A percentile compares a stretch with the other conserved stretches of the same genome.
Conservation (phyloP, 2,113 vertebrate species). For the Silurus glanis region DNA sequence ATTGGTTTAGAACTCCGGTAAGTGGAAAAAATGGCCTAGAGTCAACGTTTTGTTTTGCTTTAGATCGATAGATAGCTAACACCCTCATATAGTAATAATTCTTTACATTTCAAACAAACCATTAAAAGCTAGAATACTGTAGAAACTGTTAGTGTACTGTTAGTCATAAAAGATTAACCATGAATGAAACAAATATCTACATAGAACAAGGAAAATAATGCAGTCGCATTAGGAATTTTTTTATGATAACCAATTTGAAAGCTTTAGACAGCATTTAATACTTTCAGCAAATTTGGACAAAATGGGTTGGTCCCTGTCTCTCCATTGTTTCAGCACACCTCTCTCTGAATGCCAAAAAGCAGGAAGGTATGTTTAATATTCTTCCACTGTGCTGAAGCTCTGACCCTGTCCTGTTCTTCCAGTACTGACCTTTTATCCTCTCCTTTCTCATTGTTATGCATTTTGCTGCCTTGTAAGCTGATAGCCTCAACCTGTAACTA, state of each 20-base stretch:
- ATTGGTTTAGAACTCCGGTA: not conserved
- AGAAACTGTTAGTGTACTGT: no score
- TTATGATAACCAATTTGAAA: not conserved
- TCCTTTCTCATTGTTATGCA: not conserved
- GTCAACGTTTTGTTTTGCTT: not conserved
- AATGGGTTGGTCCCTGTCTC: not conserved
- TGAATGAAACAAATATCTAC: no score
- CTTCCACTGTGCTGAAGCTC: not conserved
- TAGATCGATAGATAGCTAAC: not conserved
- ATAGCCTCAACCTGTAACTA: conserved; percentile 4
- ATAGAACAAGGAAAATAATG: no score
- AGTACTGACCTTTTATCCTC: not conserved
- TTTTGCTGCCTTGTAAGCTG: conserved; percentile 11
- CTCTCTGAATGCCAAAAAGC: not conserved
- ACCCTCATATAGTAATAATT: not conserved
- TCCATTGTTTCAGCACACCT: not conserved
- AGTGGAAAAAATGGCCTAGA: not conserved
- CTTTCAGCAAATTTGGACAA: not conserved
- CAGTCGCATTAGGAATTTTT: not conserved
- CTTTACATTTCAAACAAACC: not conserved
- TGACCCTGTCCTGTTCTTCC: conserved; percentile 14
- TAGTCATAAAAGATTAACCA: no score
- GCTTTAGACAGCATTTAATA: not conserved
- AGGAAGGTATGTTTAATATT: conserved; percentile 8
- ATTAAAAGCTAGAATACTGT: not conserved